phyloP scores from a whole-genome alignment of 2,113 vertebrate species.

The Bufo gargarizans region DNA sequence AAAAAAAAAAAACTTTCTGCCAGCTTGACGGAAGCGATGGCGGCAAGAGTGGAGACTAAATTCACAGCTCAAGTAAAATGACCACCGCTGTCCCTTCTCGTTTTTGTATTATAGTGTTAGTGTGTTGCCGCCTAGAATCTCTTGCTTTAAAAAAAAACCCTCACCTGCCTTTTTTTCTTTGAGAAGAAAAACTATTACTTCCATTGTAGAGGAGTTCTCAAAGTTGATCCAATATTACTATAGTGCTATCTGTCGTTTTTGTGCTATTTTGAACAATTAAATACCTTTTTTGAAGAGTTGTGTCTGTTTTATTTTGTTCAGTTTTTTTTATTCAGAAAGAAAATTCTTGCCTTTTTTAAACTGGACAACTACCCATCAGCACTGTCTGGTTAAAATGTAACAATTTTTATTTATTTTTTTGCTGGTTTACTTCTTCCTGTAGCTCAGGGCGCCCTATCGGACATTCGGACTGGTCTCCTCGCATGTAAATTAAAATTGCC shows the following conservation, averaged over 20 bases:
- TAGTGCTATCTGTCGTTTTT: conserved; percentile 72
- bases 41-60: conserved; percentile 32
- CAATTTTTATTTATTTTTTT: too few species aligned
- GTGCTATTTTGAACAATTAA: conserved; percentile 79
- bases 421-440: too few species aligned
- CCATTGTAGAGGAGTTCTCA: conserved; percentile 68
- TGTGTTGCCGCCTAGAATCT: conserved; percentile 60
- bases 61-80: background rate
- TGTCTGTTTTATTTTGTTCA: background rate
- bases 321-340: background rate
- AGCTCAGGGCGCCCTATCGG: too few species aligned
- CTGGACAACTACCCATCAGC: too few species aligned
- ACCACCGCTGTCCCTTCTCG: conserved; percentile 50
- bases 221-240: conserved; percentile 70
- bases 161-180: conserved; percentile 61
- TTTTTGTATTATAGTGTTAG: conserved; percentile 74
- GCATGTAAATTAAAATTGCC: too few species aligned
- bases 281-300: conserved; percentile 70
- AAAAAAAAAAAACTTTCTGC: background rate
- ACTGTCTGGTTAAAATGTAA: too few species aligned
- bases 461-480: too few species aligned
- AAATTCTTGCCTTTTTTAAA: too few species aligned
- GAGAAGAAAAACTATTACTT: conserved; percentile 64
- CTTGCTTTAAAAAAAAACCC: conserved; percentile 38
- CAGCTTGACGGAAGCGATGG: conserved; percentile 17